These are phyloP conservation scores for Pterobdella sp. DNA, from an alignment of 2,888 invertebrate species.

Conservation along the genomic window DNA sequence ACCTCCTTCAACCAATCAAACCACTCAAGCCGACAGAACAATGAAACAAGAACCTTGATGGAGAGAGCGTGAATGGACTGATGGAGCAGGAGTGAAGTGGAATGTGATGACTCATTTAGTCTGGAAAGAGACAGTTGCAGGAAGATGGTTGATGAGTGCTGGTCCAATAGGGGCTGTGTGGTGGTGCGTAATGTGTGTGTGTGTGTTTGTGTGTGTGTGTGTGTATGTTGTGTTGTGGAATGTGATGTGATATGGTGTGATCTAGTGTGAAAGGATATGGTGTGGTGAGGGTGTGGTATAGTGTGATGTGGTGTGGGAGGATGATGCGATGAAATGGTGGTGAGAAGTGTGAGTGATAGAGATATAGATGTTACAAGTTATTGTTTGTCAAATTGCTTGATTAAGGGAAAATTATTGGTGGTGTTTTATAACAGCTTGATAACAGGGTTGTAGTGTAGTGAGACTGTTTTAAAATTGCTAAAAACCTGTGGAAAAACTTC, in stretches of 20 bases:
- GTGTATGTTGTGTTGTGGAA: no score
- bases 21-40: neutral
- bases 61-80: neutral
- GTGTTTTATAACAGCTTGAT: neutral
- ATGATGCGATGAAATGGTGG: neutral
- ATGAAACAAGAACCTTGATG: neutral
- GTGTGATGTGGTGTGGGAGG: neutral
- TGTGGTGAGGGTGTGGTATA: neutral
- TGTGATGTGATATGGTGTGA: no score
- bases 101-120: neutral
- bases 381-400: neutral
- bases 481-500: conserved; percentile 66
- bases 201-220: neutral
- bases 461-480: neutral
- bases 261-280: neutral
- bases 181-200: neutral
- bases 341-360: neutral
- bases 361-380: neutral
- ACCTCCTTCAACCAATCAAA: neutral
- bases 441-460: neutral
- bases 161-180: neutral
- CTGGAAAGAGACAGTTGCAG: neutral
- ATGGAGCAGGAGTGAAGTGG: neutral
- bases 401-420: neutral
- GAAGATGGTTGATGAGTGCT: neutral